These are phyloP conservation scores for Actinemys pallida DNA, from an alignment of 2,113 vertebrate species.

Conservation along the genomic window DNA sequence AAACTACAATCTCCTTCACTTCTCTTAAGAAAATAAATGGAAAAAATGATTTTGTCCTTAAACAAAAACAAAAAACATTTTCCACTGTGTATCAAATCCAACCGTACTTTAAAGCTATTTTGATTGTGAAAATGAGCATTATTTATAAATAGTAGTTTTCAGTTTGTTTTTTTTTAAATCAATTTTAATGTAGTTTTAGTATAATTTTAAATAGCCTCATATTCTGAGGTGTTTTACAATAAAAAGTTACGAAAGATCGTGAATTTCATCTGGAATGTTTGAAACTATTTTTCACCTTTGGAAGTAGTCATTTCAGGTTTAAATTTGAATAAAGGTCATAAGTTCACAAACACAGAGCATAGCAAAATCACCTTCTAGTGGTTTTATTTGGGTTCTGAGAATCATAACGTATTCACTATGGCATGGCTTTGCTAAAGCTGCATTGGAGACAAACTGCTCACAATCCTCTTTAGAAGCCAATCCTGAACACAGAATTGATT, in stretches of 20 bases:
- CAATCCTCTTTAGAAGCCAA: not conserved
- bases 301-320: not conserved
- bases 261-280: slow-evolving; percentile 74
- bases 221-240: slow-evolving; percentile 42
- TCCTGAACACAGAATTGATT: not conserved
- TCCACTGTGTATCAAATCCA: slow-evolving; percentile 52
- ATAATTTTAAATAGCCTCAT: slow-evolving; percentile 55
- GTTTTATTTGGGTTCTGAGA: not conserved
- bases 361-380: not conserved
- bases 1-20: slow-evolving; percentile 51
- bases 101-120: slow-evolving; percentile 56
- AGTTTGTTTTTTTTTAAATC: not conserved
- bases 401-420: not conserved
- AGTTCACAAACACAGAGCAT: slow-evolving; percentile 18
- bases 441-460: not conserved
- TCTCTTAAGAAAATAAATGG: slow-evolving; percentile 62
- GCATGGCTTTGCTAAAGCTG: not conserved
- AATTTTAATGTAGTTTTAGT: slow-evolving; percentile 49
- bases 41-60: slow-evolving; percentile 23
- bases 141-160: not conserved
- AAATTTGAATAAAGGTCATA: not conserved
- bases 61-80: slow-evolving; percentile 28
- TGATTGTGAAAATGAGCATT: slow-evolving; percentile 68
- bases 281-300: slow-evolving; percentile 28
- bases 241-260: slow-evolving; percentile 52